Evolutionary conservation across 2,113 vertebrate genomes (phyloP).

Genomic region (Platysternon megacephalum): DNA sequence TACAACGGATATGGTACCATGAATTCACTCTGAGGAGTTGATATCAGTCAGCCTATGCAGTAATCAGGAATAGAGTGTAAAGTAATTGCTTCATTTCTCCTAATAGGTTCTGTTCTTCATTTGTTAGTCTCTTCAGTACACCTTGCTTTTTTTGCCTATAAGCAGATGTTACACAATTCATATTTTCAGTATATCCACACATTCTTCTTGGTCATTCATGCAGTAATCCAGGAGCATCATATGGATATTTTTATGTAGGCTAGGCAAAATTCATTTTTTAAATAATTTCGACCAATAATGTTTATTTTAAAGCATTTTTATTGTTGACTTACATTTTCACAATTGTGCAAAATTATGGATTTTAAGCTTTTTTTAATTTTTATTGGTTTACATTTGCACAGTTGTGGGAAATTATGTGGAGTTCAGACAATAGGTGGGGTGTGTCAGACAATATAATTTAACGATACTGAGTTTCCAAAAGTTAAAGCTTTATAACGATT

Average conservation of each 20-base stretch:
- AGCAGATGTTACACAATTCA: not conserved
- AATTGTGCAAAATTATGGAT: not conserved
- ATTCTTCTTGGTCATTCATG: not conserved
- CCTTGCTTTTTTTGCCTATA: not conserved
- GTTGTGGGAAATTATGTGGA: not conserved
- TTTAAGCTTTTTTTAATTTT: not conserved
- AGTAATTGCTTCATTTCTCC: not conserved
- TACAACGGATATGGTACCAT: not conserved
- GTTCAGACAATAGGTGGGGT: not conserved
- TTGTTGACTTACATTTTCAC: not conserved
- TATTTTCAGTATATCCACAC: not conserved
- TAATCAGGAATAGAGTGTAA: not conserved
- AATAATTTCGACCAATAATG: not conserved
- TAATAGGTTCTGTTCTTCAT: not conserved
- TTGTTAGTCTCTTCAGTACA: not conserved
- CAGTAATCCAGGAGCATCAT: fast-evolving
- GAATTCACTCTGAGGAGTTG: not conserved
- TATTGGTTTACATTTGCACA: not conserved
- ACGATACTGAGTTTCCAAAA: not conserved
- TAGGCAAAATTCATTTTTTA: not conserved
- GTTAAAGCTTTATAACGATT: not conserved
- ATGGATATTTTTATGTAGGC: not conserved
- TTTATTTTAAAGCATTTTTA: not conserved
- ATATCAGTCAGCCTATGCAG: not conserved
- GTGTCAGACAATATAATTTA: not conserved